These are phyloP conservation scores for Ochotona curzoniae DNA, from an alignment of 2,113 vertebrate species.

Conservation along the genomic window DNA sequence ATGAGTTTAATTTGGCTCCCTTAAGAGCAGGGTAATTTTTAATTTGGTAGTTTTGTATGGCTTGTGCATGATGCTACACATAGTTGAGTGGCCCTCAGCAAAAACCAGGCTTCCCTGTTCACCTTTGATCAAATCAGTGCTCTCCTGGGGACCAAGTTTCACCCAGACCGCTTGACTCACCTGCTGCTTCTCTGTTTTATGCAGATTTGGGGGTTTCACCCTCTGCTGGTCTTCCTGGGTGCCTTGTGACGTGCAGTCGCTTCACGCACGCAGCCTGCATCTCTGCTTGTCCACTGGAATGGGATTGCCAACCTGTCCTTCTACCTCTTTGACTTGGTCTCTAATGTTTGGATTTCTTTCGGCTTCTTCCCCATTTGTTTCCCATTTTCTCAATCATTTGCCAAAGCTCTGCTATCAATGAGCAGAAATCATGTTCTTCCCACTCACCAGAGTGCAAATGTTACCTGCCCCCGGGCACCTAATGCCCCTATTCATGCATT, in stretches of 20 bases:
- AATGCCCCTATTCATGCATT: neutral
- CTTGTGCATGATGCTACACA: too few relatives aligned
- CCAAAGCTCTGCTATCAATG: neutral
- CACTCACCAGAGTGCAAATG: neutral
- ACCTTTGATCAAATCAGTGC: neutral
- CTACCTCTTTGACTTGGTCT: neutral
- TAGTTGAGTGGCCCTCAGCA: too few relatives aligned
- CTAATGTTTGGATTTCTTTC: neutral
- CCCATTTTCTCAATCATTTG: neutral
- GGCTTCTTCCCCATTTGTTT: neutral
- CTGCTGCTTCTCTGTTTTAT: neutral
- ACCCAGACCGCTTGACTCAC: neutral
- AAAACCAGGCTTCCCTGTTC: too few relatives aligned
- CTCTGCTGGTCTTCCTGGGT: neutral
- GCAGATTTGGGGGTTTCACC: fast-evolving
- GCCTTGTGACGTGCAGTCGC: neutral
- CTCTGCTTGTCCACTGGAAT: fast-evolving
- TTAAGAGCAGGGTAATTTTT: neutral
- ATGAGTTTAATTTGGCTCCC: too few relatives aligned
- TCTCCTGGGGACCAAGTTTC: neutral
- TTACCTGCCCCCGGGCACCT: neutral
- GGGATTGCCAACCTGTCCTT: neutral
- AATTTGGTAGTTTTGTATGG: too few relatives aligned
- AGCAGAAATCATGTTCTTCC: neutral
- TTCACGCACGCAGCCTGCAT: neutral